A percentile compares a stretch with the other conserved stretches of the same genome.
These are phyloP conservation scores for Periplaneta americana DNA, from an alignment of 1,140 invertebrate species.

Conservation along the genomic window DNA sequence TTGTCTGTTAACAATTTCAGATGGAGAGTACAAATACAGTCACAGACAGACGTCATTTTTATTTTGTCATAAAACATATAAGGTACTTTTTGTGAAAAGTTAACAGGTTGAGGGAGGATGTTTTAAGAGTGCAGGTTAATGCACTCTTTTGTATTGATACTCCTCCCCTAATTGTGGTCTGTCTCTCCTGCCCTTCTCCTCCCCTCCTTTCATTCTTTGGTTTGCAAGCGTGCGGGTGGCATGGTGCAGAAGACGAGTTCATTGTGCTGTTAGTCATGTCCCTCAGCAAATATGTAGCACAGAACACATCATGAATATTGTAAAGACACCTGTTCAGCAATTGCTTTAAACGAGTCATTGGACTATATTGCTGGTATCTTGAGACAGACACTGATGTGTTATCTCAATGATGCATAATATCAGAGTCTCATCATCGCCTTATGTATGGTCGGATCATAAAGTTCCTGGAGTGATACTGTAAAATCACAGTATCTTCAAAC, in stretches of 20 bases:
- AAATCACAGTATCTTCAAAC: too few relatives aligned
- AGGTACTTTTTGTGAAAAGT: not conserved
- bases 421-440: too few relatives aligned
- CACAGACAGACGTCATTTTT: not conserved
- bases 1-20: not conserved
- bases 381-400: too few relatives aligned
- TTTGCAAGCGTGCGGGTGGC: not conserved
- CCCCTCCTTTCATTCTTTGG: not conserved
- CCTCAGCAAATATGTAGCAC: not conserved
- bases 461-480: too few relatives aligned
- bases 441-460: too few relatives aligned
- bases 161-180: not conserved
- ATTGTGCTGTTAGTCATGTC: not conserved
- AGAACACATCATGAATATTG: not conserved
- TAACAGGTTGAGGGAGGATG: not conserved
- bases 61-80: not conserved
- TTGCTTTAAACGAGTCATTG: not conserved
- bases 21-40: not conserved
- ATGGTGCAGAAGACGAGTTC: not conserved
- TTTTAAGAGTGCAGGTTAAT: not conserved
- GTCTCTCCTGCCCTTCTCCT: too few relatives aligned
- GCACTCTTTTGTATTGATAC: not conserved
- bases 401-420: too few relatives aligned
- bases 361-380: not conserved
- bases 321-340: not conserved